A percentile compares a stretch with the other conserved stretches of the same genome.
phyloP scores from a whole-genome alignment of 2,113 vertebrate genomes.

The Proteles cristata region DNA sequence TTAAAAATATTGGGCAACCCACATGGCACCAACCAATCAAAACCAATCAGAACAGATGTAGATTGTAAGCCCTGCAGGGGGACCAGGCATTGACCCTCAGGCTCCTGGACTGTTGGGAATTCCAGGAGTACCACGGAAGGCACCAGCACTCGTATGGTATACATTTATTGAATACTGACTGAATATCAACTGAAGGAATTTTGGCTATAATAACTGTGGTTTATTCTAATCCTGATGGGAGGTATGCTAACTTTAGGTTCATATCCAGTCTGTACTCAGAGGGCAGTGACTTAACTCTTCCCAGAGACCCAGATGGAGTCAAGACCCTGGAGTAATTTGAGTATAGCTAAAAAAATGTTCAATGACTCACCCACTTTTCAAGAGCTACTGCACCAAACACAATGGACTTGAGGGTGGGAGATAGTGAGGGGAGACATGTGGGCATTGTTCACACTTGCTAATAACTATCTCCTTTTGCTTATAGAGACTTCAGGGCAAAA shows the following conservation, averaged over 20 bases:
- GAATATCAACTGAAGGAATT: not conserved
- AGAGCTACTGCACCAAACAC: not conserved
- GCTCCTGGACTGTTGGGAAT: not conserved
- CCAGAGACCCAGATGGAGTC: not conserved
- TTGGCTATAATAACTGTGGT: not conserved
- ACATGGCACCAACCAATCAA: not conserved
- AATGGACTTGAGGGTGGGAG: not conserved
- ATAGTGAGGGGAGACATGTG: not conserved
- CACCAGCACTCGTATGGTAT: not conserved
- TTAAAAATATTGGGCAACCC: constrained; percentile 19
- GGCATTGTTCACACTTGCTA: not conserved
- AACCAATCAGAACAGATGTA: not conserved
- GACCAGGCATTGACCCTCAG: not conserved
- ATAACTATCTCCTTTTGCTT: not conserved
- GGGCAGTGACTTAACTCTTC: not conserved
- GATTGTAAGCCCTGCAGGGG: not conserved
- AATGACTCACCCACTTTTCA: not conserved
- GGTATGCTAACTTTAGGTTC: not conserved
- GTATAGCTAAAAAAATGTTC: not conserved
- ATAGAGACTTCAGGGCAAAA: not conserved
- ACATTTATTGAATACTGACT: not conserved
- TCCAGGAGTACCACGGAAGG: not conserved
- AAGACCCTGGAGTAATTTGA: constrained; percentile 1
- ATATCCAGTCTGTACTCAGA: not conserved
- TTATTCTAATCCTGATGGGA: not conserved